Evolutionary conservation across 2,797 vertebrate genomes (phyloP).

Genomic region (Acomys russatus): DNA sequence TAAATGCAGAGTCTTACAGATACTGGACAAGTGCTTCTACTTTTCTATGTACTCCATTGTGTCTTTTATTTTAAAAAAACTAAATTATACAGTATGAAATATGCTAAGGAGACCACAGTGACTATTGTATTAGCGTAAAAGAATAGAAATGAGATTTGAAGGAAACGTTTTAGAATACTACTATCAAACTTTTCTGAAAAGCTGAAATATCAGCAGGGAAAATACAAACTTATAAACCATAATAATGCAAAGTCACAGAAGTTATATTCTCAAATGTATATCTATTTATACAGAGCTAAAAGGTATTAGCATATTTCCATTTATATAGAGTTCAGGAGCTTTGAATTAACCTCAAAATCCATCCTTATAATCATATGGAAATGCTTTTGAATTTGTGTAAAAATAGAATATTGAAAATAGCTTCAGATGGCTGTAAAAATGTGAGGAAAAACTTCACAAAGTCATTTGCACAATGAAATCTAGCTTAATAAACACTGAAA

Average conservation of each 20-base stretch:
- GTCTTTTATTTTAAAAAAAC: neutral
- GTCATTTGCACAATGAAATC: neutral
- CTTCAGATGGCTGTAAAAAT: neutral
- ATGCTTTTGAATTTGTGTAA: neutral
- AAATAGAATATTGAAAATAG: conserved; percentile 35
- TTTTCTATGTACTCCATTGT: neutral
- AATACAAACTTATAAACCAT: neutral
- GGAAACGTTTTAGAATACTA: neutral
- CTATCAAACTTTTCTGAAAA: conserved; percentile 19
- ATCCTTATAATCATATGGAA: conserved; percentile 22
- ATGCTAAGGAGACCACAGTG: neutral
- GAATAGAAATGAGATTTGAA: neutral
- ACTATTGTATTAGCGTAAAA: neutral
- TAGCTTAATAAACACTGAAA: neutral
- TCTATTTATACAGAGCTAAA: conserved; percentile 52
- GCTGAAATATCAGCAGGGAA: neutral
- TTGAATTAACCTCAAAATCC: conserved; percentile 48
- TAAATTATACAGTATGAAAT: conserved; percentile 13
- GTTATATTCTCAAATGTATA: conserved; percentile 1
- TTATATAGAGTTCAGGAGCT: conserved; percentile 31
- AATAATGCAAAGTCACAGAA: neutral
- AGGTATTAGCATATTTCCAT: conserved; percentile 13
- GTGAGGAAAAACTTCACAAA: neutral
- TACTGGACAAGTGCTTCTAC: neutral
- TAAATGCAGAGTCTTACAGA: neutral